These are phyloP conservation scores for Leptinotarsa juncta DNA, from an alignment of 2,888 invertebrate species.

Conservation along the genomic window DNA sequence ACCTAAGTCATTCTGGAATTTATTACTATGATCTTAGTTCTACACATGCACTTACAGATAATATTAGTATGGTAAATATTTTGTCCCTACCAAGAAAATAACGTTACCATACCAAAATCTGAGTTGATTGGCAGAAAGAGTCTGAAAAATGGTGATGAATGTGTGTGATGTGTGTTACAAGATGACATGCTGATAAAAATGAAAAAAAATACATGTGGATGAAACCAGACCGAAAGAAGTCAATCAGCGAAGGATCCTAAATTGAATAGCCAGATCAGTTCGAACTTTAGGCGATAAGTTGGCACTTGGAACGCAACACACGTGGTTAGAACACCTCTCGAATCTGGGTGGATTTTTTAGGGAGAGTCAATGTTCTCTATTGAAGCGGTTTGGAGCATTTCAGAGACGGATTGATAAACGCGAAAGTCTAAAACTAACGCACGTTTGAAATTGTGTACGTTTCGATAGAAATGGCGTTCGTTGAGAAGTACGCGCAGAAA, in stretches of 20 bases:
- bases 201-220: constrained; percentile 25
- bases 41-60: constrained; percentile 11
- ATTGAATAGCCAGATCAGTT: background rate
- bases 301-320: constrained; percentile 33
- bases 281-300: constrained; percentile 9
- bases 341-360: background rate
- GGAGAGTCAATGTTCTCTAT: constrained; percentile 5
- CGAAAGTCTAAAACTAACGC: constrained; percentile 13
- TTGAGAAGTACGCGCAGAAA: constrained; percentile 52
- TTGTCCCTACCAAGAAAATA: background rate
- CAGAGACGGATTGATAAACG: constrained; percentile 3
- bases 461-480: constrained; percentile 21
- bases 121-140: background rate
- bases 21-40: background rate
- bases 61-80: too few species aligned
- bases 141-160: constrained; percentile 26
- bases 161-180: constrained; percentile 30
- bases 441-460: constrained; percentile 22
- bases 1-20: too few species aligned
- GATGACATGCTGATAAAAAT: constrained; percentile 35
- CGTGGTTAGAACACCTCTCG: constrained; percentile 30
- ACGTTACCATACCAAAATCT: constrained; percentile 12
- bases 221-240: constrained; percentile 29
- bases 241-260: background rate
- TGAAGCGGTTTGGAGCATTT: background rate